These are phyloP conservation scores for Drosophila greeni DNA, from an alignment of 2,888 invertebrate genomes.

Conservation along the genomic window DNA sequence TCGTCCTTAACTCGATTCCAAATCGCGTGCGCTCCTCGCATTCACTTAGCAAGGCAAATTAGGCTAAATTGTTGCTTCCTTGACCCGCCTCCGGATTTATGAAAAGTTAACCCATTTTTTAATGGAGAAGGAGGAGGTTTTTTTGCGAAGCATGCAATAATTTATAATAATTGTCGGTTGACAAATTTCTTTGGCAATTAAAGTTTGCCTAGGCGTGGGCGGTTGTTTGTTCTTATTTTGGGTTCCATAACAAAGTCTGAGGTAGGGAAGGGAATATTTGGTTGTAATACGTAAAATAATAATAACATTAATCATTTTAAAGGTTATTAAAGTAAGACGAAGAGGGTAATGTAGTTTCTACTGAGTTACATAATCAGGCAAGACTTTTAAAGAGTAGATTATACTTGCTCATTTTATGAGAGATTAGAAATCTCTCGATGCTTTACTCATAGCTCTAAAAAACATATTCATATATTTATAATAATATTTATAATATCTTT, in stretches of 20 bases:
- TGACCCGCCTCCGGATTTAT: slow-evolving; percentile 36
- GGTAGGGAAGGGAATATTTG: background rate
- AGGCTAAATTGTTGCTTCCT: slow-evolving; percentile 57
- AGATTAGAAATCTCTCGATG: background rate
- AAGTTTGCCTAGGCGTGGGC: background rate
- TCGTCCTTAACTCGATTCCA: slow-evolving; percentile 12
- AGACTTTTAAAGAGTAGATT: background rate
- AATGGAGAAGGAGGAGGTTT: slow-evolving; percentile 15
- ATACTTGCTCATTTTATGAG: background rate
- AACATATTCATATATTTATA: no score
- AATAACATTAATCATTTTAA: no score
- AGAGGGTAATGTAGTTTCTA: no score
- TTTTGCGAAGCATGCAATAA: slow-evolving; percentile 4
- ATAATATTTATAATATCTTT: no score
- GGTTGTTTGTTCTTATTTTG: background rate
- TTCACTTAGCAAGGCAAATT: slow-evolving; percentile 53
- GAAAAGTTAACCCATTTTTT: slow-evolving; percentile 26
- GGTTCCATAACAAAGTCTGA: background rate
- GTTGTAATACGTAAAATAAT: background rate
- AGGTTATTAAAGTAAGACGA: background rate
- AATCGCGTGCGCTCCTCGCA: slow-evolving; percentile 54
- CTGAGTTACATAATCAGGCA: background rate
- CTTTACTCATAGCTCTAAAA: no score
- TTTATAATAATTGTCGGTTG: slow-evolving; percentile 1
- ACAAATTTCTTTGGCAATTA: slow-evolving; percentile 19